Percentiles rank a stretch among this genome's conserved stretches.
Evolutionary conservation across 2,797 vertebrate genomes (phyloP).

Genomic region (Oreonectes daqikongensis): DNA sequence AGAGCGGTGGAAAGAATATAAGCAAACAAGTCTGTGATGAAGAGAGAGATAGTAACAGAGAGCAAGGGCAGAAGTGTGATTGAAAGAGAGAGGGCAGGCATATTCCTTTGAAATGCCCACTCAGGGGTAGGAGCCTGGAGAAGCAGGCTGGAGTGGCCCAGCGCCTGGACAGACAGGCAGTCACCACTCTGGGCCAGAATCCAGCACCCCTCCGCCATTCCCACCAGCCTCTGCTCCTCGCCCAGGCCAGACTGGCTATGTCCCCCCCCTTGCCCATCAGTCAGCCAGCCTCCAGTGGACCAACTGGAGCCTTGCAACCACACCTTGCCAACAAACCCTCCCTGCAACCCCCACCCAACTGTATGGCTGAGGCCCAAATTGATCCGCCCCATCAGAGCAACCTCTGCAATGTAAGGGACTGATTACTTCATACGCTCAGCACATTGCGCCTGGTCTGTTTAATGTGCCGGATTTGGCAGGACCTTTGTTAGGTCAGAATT

Average conservation of each 20-base stretch:
- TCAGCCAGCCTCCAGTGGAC: slow-evolving; percentile 78
- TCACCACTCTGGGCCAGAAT: slow-evolving; percentile 77
- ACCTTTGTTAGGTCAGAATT: background rate
- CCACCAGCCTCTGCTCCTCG: slow-evolving; percentile 76
- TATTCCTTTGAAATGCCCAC: slow-evolving; percentile 82
- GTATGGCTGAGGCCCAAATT: slow-evolving; percentile 52
- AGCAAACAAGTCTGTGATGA: slow-evolving; percentile 9
- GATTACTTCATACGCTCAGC: slow-evolving; percentile 47
- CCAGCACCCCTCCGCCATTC: slow-evolving; percentile 76
- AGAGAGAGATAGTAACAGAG: slow-evolving; percentile 57
- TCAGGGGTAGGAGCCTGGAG: slow-evolving; percentile 81
- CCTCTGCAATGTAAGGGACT: slow-evolving; percentile 53
- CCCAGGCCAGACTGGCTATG: slow-evolving; percentile 68
- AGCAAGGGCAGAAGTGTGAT: slow-evolving; percentile 51
- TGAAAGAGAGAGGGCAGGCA: slow-evolving; percentile 73
- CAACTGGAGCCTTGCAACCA: slow-evolving; percentile 70
- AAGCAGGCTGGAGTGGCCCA: slow-evolving; percentile 78
- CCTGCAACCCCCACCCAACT: slow-evolving; percentile 50
- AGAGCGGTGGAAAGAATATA: slow-evolving; percentile 1
- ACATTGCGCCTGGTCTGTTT: slow-evolving; percentile 11
- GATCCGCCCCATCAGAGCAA: slow-evolving; percentile 57
- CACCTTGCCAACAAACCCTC: slow-evolving; percentile 57
- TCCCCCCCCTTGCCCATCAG: slow-evolving; percentile 64
- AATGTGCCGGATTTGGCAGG: background rate
- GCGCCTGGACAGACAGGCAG: slow-evolving; percentile 83